Base-by-base conservation (phyloP, 2,888 invertebrate genomes). In the Rotaria macrura region DNA sequence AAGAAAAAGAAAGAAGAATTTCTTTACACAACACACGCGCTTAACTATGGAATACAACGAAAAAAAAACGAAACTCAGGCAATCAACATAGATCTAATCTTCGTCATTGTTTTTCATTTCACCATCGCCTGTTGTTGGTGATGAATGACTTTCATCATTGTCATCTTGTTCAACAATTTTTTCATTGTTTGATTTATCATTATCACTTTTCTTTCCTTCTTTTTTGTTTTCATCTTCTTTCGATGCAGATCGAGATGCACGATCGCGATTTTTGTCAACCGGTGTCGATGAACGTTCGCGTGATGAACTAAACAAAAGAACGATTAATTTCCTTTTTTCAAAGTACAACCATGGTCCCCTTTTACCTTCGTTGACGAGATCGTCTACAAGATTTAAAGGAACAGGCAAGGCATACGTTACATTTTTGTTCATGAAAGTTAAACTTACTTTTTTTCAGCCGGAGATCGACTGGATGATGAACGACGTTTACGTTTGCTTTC, bases 391-490 rank as follows among this genome's bases (percentile, higher is more conserved):
- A 65, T 17, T 0, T 20, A 34, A 20, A 38, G 17, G 1, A 3
- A 20, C 17, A 65, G 0, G 38, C 17, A 38, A 65, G 12, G 2
- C 1, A 17, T 34, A 12, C 12, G 34, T 65, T 29, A 29, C 3
- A 14, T 65, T 65, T 29, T 3, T 34, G 12, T 49, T 49, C 9
- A 34, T 6, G 4, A 6, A 65, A 17, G 38, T 2, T 34, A 17
- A 34, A 20, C 29, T 65, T 65, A 65, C 65, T 65, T 65, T 65
- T 65, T 65, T 34, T 65, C 65, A 17, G 20, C 65, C 17, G 65
- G 65, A 34, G 65, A 65, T 65, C 34, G 65, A 34, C 79, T 79
- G 7, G 79, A 43, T 79, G 79, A 23, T 79, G 79, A 79, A 79
- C 79, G 43, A 23, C 43, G 79, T 79, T 43, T 40, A 20, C 43